Evolutionary conservation across 2,888 invertebrate species (phyloP).

Genomic region (Hoplodrina blanda): DNA sequence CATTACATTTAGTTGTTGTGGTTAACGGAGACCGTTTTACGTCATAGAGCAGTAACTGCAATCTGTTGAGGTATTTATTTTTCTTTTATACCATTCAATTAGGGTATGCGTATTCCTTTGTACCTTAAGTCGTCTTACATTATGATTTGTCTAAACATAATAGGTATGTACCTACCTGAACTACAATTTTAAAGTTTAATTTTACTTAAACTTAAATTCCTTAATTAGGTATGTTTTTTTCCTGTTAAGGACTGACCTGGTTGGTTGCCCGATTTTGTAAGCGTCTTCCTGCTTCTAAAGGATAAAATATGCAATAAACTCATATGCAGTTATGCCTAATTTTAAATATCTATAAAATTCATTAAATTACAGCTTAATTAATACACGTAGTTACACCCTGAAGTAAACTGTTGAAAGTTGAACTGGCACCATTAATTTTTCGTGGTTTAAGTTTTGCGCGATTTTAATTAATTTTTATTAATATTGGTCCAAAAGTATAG

Average conservation of each 20-base stretch:
- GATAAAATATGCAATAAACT: slow-evolving; percentile 25
- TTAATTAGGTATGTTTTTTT: slow-evolving; percentile 20
- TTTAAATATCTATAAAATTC: too few relatives aligned
- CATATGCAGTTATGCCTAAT: too few relatives aligned
- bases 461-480: too few relatives aligned
- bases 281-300: slow-evolving; percentile 32
- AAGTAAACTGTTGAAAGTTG: too few relatives aligned
- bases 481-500: too few relatives aligned
- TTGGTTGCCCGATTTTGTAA: slow-evolving; percentile 4
- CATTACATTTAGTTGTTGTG: slow-evolving; percentile 34
- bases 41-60: slow-evolving; percentile 44
- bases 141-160: slow-evolving; percentile 1
- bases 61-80: slow-evolving; percentile 53
- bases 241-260: slow-evolving; percentile 18
- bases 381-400: too few relatives aligned
- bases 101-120: not conserved
- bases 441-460: too few relatives aligned
- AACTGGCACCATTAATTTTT: too few relatives aligned
- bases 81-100: not conserved
- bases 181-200: too few relatives aligned
- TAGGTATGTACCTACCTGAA: too few relatives aligned
- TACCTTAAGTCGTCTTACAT: not conserved
- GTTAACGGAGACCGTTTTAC: slow-evolving; percentile 36
- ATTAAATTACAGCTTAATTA: too few relatives aligned
- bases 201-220: too few relatives aligned